phyloP scores from a whole-genome alignment of 92 coral and sea anemone genomes.

The Epizoanthus illoricatus region DNA sequence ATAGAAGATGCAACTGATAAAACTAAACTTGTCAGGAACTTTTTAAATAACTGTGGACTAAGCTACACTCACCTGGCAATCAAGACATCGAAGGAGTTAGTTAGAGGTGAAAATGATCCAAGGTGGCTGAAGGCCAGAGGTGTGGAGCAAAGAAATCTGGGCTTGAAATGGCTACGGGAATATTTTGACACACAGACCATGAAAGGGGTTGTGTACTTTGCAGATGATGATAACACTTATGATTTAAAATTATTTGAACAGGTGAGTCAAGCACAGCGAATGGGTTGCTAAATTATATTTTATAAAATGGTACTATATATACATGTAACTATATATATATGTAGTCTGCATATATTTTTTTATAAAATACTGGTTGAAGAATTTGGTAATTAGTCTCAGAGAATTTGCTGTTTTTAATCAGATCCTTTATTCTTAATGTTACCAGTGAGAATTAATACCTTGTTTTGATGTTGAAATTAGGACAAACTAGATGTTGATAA shows the following conservation, averaged over 20 bases:
- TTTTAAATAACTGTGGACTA: constrained; percentile 66
- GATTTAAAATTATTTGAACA: constrained; percentile 90
- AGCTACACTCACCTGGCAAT: constrained; percentile 77
- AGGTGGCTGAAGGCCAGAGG: constrained; percentile 96
- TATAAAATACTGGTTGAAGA: background rate
- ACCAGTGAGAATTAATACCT: too few species aligned
- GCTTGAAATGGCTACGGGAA: constrained; percentile 76
- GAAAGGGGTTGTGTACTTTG: constrained; percentile 90
- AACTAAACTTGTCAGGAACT: constrained; percentile 60
- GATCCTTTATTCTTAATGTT: too few species aligned
- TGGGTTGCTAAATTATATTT: too few species aligned
- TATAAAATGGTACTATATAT: background rate
- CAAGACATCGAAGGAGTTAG: constrained; percentile 65
- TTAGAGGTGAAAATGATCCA: constrained; percentile 72
- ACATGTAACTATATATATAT: too few species aligned
- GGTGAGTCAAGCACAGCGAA: constrained; percentile 52
- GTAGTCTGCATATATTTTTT: background rate
- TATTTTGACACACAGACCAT: constrained; percentile 41
- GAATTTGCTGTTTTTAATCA: too few species aligned
- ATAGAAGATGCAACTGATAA: constrained; percentile 78
- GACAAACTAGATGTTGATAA: too few species aligned
- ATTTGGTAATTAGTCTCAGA: background rate
- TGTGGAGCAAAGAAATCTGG: constrained; percentile 91
- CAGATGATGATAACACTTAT: constrained; percentile 98
- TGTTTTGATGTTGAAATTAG: too few species aligned